Evolutionary conservation across 2,113 vertebrate genomes (phyloP).

Genomic region (Carassius auratus): DNA sequence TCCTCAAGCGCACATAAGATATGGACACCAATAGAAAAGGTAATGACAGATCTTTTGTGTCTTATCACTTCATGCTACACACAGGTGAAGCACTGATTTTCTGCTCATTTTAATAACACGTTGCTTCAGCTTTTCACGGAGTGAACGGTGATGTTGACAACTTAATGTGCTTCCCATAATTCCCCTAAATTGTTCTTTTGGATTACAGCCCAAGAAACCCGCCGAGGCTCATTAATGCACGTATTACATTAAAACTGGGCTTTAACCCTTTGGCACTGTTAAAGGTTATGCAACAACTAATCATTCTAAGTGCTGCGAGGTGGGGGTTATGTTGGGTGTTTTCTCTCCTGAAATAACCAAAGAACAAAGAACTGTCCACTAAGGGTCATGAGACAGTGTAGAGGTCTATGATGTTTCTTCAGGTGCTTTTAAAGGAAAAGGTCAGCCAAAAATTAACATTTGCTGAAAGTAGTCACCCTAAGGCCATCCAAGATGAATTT

Average conservation of each 20-base stretch:
- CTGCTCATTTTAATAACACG: slow-evolving; percentile 50
- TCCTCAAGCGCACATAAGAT: slow-evolving; percentile 25
- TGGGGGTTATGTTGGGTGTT: slow-evolving; percentile 62
- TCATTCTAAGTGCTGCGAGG: slow-evolving; percentile 73
- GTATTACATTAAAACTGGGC: slow-evolving; percentile 72
- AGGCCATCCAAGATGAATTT: too few species aligned
- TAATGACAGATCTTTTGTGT: slow-evolving; percentile 19
- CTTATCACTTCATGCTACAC: slow-evolving; percentile 22
- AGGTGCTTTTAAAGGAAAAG: background rate
- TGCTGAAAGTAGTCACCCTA: background rate
- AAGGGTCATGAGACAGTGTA: slow-evolving; percentile 26
- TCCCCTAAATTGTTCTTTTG: slow-evolving; percentile 76
- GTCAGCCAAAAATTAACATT: background rate
- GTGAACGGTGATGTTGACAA: slow-evolving; percentile 71
- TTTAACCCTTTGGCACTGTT: slow-evolving; percentile 70
- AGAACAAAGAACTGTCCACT: background rate
- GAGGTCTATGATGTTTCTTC: background rate
- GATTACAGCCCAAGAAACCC: slow-evolving; percentile 67
- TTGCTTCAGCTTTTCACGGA: slow-evolving; percentile 57
- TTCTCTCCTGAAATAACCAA: slow-evolving; percentile 61
- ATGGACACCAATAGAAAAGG: slow-evolving; percentile 35
- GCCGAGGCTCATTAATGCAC: slow-evolving; percentile 66
- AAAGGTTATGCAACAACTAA: slow-evolving; percentile 74
- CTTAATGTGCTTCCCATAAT: slow-evolving; percentile 73
- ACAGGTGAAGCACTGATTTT: slow-evolving; percentile 39